Conservation (phyloP, 2,113 vertebrate genomes). For the rat (Rattus norvegicus) region DNA sequence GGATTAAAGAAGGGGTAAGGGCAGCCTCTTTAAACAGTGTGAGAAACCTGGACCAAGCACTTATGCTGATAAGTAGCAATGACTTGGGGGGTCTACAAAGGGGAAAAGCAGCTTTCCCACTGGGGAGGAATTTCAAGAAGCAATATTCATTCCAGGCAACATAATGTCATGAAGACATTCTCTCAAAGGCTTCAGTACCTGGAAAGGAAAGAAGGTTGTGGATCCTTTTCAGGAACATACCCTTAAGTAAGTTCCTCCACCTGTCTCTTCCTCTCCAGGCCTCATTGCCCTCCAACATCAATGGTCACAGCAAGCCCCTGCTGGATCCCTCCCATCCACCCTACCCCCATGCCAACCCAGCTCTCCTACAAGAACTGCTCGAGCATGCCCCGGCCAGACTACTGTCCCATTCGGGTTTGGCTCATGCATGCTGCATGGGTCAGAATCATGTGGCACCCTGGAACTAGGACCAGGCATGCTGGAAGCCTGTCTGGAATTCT, state of each 20-base stretch:
- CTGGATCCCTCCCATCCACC: neutral
- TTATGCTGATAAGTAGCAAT: accelerated
- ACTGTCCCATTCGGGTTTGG: slow-evolving; percentile 67
- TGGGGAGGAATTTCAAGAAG: slow-evolving; percentile 2
- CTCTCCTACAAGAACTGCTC: slow-evolving; percentile 49
- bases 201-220: neutral
- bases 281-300: neutral
- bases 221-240: neutral
- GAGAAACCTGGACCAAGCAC: neutral
- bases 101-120: neutral
- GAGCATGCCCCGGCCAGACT: neutral
- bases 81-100: neutral
- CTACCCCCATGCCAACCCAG: neutral
- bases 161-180: neutral
- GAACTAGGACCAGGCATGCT: slow-evolving; percentile 80
- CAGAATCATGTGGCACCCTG: neutral
- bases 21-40: slow-evolving; percentile 49
- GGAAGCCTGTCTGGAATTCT: slow-evolving; percentile 89
- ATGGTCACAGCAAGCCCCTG: neutral
- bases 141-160: neutral
- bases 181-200: neutral
- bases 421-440: slow-evolving; percentile 56
- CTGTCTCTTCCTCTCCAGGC: neutral
- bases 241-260: neutral
- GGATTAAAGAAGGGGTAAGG: neutral